These are phyloP conservation scores for Calonectris borealis DNA, from an alignment of 2,113 vertebrate species.

Conservation along the genomic window DNA sequence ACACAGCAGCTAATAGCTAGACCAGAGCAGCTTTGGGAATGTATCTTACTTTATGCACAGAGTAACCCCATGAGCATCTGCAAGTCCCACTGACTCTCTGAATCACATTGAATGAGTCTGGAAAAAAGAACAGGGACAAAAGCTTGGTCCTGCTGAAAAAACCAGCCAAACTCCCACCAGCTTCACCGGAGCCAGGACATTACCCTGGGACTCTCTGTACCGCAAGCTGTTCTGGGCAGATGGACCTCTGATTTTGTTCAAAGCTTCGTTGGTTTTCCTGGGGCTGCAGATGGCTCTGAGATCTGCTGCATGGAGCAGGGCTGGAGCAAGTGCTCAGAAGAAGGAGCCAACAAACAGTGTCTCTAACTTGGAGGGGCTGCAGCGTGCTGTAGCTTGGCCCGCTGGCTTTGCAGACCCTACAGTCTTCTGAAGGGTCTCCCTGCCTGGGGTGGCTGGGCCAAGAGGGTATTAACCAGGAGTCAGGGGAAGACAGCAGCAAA, in stretches of 20 bases:
- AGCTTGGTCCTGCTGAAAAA: neutral
- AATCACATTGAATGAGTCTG: neutral
- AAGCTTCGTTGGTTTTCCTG: neutral
- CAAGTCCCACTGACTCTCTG: neutral
- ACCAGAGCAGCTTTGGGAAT: neutral
- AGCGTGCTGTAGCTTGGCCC: rapidly evolving
- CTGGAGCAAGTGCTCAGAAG: neutral
- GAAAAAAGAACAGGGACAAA: neutral
- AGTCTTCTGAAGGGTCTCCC: neutral
- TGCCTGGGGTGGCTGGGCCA: neutral
- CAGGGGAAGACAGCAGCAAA: neutral
- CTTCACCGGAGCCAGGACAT: neutral
- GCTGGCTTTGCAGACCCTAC: neutral
- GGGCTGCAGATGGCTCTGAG: neutral
- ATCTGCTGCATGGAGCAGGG: neutral
- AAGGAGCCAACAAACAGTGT: neutral
- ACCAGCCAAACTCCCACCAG: neutral
- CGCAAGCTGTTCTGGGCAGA: neutral
- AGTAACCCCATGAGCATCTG: neutral
- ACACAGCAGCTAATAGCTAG: neutral
- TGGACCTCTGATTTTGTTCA: neutral
- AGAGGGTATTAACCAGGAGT: neutral
- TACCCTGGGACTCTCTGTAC: neutral
- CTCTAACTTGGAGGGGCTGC: neutral
- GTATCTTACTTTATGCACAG: neutral